A percentile compares a stretch with the other conserved stretches of the same genome.
These are phyloP conservation scores for Melanerpes formicivorus DNA, from an alignment of 2,113 vertebrate species.

Conservation along the genomic window DNA sequence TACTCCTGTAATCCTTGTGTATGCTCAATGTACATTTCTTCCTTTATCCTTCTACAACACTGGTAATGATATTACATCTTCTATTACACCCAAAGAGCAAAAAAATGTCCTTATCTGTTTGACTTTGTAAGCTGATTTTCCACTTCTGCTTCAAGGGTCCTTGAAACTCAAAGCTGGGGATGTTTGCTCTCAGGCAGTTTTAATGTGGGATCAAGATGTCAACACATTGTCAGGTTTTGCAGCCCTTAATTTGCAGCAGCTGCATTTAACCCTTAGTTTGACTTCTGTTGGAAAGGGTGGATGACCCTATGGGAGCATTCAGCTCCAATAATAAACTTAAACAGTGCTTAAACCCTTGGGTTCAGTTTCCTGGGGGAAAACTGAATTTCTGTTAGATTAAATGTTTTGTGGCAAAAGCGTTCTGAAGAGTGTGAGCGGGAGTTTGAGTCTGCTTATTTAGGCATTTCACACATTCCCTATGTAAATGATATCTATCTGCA, in stretches of 20 bases:
- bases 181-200: not conserved
- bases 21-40: not conserved
- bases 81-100: not conserved
- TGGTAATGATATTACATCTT: conserved; percentile 10
- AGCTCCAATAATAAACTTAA: not conserved
- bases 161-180: not conserved
- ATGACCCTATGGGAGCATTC: not conserved
- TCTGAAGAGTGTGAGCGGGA: not conserved
- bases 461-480: not conserved
- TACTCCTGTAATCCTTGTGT: not conserved
- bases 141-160: conserved; percentile 2
- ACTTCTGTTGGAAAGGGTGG: not conserved
- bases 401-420: not conserved
- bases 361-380: not conserved
- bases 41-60: conserved; percentile 10
- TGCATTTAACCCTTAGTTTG: not conserved
- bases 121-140: conserved; percentile 19
- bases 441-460: not conserved
- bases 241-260: not conserved
- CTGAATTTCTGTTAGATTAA: not conserved
- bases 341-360: not conserved
- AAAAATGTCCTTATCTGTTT: conserved; percentile 4
- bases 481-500: not conserved
- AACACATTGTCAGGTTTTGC: not conserved
- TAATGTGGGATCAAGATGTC: not conserved